Conservation (phyloP, 1,140 invertebrate genomes). For the Amyelois transitella region DNA sequence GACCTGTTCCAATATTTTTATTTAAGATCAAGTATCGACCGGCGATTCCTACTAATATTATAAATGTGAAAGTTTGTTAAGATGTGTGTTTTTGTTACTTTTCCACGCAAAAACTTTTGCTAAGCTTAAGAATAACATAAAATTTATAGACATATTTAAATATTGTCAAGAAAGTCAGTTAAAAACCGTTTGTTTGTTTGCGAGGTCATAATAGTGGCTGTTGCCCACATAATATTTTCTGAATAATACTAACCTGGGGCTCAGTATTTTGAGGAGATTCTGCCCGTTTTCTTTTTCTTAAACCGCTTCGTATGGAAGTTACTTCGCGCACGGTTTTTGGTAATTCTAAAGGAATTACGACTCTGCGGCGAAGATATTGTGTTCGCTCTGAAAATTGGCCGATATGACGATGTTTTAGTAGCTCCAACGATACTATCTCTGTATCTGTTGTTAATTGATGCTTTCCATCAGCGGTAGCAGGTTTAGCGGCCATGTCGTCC, state of each 20-base stretch:
- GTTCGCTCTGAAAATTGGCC: constrained; percentile 92
- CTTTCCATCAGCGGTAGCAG: constrained; percentile 90
- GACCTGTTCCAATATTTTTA: constrained; percentile 65
- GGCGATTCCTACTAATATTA: no score
- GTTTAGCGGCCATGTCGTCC: constrained; percentile 94
- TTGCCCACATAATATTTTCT: neutral
- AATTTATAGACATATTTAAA: no score
- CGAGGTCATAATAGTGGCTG: no score
- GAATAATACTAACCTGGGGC: constrained; percentile 77
- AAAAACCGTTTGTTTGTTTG: no score
- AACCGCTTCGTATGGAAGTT: constrained; percentile 92
- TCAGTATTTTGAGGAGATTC: constrained; percentile 93
- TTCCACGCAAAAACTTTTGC: no score
- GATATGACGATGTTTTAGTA: constrained; percentile 91
- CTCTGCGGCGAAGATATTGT: constrained; percentile 94
- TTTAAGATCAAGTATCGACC: no score
- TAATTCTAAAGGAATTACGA: constrained; percentile 95
- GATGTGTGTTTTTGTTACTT: no score
- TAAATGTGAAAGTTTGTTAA: no score
- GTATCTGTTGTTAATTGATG: constrained; percentile 97
- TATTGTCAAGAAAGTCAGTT: no score
- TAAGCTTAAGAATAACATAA: no score
- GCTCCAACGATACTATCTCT: constrained; percentile 94
- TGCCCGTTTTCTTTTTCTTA: constrained; percentile 92
- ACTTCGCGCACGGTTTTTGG: constrained; percentile 95